Conservation (phyloP, 2,113 vertebrate species). For the Mirza zaza region DNA sequence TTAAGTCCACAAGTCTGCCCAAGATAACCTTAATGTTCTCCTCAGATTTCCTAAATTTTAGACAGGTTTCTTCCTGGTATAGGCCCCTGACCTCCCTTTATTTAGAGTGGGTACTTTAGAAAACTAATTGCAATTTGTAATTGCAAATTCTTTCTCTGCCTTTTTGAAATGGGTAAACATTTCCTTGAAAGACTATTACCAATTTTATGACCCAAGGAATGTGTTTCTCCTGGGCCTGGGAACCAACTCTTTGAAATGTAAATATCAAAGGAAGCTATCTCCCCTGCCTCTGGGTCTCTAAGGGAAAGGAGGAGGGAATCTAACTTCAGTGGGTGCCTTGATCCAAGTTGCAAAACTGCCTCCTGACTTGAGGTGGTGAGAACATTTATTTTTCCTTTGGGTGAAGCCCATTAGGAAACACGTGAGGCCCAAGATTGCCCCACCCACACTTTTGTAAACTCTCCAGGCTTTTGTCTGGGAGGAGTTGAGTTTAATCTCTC, state of each 20-base stretch:
- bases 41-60: not conserved
- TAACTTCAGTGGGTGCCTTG: not conserved
- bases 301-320: not conserved
- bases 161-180: not conserved
- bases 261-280: not conserved
- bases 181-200: not conserved
- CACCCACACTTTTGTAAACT: not conserved
- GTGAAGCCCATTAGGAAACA: not conserved
- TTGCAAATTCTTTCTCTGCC: not conserved
- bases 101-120: not conserved
- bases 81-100: not conserved
- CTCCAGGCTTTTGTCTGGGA: not conserved
- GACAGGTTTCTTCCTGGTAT: not conserved
- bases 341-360: not conserved
- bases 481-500: not conserved
- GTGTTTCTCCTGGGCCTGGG: not conserved
- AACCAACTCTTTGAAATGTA: not conserved
- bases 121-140: not conserved
- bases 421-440: not conserved
- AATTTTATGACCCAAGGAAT: not conserved
- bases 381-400: not conserved
- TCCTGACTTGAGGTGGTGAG: not conserved
- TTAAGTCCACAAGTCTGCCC: not conserved
- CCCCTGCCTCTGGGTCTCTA: not conserved
- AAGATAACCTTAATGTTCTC: not conserved